Evolutionary conservation across 2,797 vertebrate species (phyloP).

Genomic region (Trichosurus vulpecula): DNA sequence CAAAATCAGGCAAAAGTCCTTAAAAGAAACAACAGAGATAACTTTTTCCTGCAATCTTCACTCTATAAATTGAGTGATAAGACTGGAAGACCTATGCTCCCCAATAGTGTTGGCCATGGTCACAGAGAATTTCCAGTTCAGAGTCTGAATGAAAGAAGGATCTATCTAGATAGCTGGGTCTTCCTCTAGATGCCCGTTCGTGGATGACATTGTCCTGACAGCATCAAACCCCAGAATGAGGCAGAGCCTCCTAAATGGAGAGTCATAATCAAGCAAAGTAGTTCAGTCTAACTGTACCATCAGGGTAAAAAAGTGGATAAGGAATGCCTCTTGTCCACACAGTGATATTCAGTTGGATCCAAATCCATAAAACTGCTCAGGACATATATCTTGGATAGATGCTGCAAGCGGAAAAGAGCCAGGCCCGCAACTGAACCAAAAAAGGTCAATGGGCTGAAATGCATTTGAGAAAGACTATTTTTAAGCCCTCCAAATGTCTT

Average conservation of each 20-base stretch:
- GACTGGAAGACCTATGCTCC: background rate
- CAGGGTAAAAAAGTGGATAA: background rate
- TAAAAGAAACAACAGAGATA: background rate
- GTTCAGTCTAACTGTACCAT: background rate
- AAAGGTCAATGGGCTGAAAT: background rate
- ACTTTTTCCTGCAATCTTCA: background rate
- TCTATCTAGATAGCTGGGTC: background rate
- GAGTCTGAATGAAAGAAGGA: background rate
- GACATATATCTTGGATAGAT: background rate
- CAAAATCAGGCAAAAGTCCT: background rate
- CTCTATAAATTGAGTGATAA: background rate
- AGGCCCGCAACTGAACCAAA: background rate
- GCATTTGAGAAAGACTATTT: background rate
- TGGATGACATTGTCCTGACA: background rate
- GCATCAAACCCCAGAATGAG: background rate
- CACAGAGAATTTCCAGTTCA: background rate
- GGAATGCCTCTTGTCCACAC: background rate
- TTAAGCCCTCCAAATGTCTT: background rate
- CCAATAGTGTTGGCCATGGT: background rate
- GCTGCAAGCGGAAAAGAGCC: background rate
- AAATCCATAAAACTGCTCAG: background rate
- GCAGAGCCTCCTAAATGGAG: background rate
- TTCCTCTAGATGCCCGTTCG: background rate
- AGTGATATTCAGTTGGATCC: background rate
- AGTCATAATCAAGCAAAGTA: background rate